Evolutionary conservation across 2,797 vertebrate species (phyloP).

Genomic region (Centropyge bicolor): DNA sequence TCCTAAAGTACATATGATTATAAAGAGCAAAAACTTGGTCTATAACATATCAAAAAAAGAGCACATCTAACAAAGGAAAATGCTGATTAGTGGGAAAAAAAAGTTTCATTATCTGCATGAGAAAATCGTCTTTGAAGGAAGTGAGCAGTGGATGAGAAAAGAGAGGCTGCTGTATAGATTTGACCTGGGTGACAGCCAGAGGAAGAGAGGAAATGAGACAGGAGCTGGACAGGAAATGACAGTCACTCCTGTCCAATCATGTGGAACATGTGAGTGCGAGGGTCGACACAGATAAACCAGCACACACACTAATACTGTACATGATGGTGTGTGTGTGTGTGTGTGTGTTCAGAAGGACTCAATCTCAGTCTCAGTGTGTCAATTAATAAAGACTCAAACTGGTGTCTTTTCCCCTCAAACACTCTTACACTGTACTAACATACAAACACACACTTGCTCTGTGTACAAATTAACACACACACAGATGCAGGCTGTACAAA

Average conservation of each 20-base stretch:
- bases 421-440: not conserved
- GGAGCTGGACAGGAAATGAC: constrained; percentile 77
- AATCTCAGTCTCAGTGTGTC: constrained; percentile 4
- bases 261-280: constrained; percentile 62
- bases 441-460: constrained; percentile 4
- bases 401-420: not conserved
- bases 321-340: not conserved
- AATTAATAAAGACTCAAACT: not conserved
- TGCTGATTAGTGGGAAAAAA: not conserved
- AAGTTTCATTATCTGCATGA: constrained; percentile 49
- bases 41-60: not conserved
- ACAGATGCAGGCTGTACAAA: constrained; percentile 54
- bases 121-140: constrained; percentile 56
- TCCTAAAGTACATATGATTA: not conserved
- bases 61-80: not conserved
- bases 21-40: no score
- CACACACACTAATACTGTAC: not conserved
- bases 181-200: constrained; percentile 67
- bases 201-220: constrained; percentile 75
- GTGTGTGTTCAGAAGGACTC: not conserved
- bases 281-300: constrained; percentile 28
- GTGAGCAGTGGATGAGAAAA: constrained; percentile 53
- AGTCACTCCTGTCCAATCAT: constrained; percentile 69
- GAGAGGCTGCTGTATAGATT: constrained; percentile 55
- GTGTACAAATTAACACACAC: constrained; percentile 8